phyloP scores from a whole-genome alignment of 2,113 vertebrate genomes.

The Argyrosomus japonicus region DNA sequence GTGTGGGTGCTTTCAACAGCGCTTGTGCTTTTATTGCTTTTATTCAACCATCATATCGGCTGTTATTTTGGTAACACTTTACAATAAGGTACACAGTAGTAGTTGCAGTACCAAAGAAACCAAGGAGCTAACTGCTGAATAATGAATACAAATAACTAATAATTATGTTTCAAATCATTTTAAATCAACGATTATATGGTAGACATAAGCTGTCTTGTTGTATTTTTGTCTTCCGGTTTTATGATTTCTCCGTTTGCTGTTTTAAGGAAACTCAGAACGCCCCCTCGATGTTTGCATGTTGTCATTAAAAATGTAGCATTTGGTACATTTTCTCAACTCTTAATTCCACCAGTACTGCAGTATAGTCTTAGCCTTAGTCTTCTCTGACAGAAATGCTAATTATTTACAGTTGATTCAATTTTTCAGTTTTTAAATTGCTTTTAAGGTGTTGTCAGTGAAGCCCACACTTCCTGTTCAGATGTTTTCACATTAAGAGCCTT shows the following conservation, averaged over 20 bases:
- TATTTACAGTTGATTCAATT: constrained; percentile 5
- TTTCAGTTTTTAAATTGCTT: constrained; percentile 3
- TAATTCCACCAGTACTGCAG: background rate
- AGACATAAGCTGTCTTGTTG: background rate
- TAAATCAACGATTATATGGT: background rate
- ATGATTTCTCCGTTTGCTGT: background rate
- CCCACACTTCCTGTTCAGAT: constrained; percentile 35
- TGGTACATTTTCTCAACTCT: constrained; percentile 4
- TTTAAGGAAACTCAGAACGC: background rate
- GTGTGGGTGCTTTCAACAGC: constrained; percentile 77
- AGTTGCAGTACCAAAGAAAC: constrained; percentile 10
- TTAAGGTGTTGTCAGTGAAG: background rate
- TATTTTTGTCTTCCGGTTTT: background rate
- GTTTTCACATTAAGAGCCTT: constrained; percentile 47
- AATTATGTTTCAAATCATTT: background rate
- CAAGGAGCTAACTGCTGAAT: background rate
- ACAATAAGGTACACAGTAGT: constrained; percentile 49
- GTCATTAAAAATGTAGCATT: background rate
- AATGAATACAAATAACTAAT: background rate
- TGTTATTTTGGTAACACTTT: constrained; percentile 73
- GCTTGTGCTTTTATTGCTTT: constrained; percentile 73
- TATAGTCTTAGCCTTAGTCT: background rate
- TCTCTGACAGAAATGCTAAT: background rate
- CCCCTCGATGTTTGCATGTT: background rate
- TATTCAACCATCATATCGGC: constrained; percentile 63